A percentile compares a stretch with the other conserved stretches of the same genome.
Evolutionary conservation across 2,888 invertebrate genomes (phyloP).

Genomic region (Tachina lurida): DNA sequence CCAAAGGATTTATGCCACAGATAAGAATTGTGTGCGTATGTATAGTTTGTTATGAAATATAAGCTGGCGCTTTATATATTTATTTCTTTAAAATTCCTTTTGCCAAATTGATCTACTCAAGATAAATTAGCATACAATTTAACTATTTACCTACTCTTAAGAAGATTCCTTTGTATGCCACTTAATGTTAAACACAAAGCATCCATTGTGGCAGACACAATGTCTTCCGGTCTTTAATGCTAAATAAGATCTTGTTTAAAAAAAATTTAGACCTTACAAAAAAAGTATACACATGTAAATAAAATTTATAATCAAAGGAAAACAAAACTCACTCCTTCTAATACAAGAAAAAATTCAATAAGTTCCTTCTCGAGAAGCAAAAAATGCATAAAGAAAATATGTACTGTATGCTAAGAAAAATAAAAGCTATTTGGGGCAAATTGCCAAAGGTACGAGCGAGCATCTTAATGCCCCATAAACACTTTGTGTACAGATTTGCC

Average conservation of each 20-base stretch:
- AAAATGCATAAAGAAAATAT: background rate
- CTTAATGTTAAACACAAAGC: conserved; percentile 31
- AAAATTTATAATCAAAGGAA: background rate
- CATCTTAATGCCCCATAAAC: conserved; percentile 64
- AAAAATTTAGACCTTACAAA: conserved; percentile 9
- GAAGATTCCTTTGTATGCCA: conserved; percentile 20
- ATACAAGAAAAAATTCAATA: conserved; percentile 55
- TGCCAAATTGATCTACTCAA: conserved; percentile 79
- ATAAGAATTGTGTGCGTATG: conserved; percentile 27
- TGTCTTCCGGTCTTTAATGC: conserved; percentile 71
- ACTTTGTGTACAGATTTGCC: conserved; percentile 67
- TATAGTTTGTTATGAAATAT: conserved; percentile 41
- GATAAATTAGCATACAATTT: conserved; percentile 78
- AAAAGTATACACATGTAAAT: background rate
- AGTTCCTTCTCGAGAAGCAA: conserved; percentile 25
- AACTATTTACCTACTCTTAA: conserved; percentile 41
- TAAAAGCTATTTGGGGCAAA: conserved; percentile 1
- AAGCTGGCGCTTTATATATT: conserved; percentile 34
- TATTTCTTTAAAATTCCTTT: conserved; percentile 47
- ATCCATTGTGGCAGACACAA: conserved; percentile 68
- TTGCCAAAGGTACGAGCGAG: conserved; percentile 39
- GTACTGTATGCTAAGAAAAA: conserved; percentile 2
- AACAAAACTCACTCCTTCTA: conserved; percentile 20
- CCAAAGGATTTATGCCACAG: conserved; percentile 53
- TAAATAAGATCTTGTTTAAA: conserved; percentile 58